Base-by-base conservation (phyloP, 2,113 vertebrate species). In the Rhinopomastus cyanomelas region DNA sequence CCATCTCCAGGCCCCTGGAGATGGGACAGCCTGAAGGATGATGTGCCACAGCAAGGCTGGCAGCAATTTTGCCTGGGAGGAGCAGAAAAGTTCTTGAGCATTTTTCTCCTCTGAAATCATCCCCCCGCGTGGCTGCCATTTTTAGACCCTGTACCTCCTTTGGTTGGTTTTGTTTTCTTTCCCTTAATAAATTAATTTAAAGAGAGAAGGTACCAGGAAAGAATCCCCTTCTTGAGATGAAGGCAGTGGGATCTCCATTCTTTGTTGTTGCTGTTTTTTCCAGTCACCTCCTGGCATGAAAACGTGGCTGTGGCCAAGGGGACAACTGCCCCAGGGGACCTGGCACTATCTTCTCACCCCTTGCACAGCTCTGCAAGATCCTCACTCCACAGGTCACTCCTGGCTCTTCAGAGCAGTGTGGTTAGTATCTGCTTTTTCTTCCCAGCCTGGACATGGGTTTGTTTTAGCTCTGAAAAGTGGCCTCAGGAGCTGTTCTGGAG, bases 91-190 rank as follows among this genome's bases (percentile, higher is more conserved):
- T 85, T 93, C 89, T 53, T 3, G 69, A 91, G 89, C 94, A 95
- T 97, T 95, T 88, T 97, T 96, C 84, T 93, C 52, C 66, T 92
- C 88, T 97, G 95, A 95, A 96, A 73, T 96, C 91, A 96, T 69
- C 42, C 34, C 52, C 57, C 51, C 56, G 80, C 85, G 85, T 76
- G 46, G 18, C 59, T 86, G 81, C 69, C 75, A 55, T 65, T 62
- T 75, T 52, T 36, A 57, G 26, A 21, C 62, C n/a, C 62, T 23
- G 36, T 51, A 85, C 37, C 39, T 79, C 69, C 39, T 42, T 42
- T 15, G 15, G 39, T 42, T 42, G 39, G 15, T 42, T 42, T 42
- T 42, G 3, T 68, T 72, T 80, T 55, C 27, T 14, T 4, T 11
- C 4, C 1, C 71, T 30, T 20, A 32, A 53, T 62, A 37, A 79